Conservation (phyloP, 2,888 invertebrate species). For the Serrognathus titanus region DNA sequence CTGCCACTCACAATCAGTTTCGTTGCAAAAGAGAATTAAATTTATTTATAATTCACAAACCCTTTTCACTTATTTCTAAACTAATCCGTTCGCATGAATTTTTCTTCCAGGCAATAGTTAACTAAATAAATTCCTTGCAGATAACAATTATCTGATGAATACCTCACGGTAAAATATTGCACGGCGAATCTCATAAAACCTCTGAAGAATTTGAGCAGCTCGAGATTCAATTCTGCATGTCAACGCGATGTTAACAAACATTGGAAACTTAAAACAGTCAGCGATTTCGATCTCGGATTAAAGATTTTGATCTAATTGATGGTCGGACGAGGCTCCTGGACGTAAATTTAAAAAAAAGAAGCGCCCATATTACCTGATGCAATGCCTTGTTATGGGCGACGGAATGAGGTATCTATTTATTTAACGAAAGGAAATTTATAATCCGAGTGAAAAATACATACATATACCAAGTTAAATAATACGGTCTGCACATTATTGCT, state of each 20-base stretch:
- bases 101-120: not conserved
- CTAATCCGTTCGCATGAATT: too few species aligned
- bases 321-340: not conserved
- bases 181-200: constrained; percentile 43
- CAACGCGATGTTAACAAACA: constrained; percentile 33
- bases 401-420: too few species aligned
- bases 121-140: not conserved
- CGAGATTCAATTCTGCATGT: constrained; percentile 9
- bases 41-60: too few species aligned
- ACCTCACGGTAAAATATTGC: not conserved
- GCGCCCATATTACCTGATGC: not conserved
- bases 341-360: not conserved
- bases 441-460: too few species aligned
- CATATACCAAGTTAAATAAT: not conserved
- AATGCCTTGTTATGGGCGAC: not conserved
- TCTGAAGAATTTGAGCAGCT: not conserved
- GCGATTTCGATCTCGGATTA: constrained; percentile 3
- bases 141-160: constrained; percentile 1
- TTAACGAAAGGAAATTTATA: too few species aligned
- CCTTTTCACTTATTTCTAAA: too few species aligned
- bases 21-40: not conserved
- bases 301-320: constrained; percentile 10
- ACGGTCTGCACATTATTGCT: constrained; percentile 12
- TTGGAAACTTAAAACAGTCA: constrained; percentile 28
- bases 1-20: not conserved